Conservation (phyloP, 2,113 vertebrate genomes). For the Pangasianodon gigas region DNA sequence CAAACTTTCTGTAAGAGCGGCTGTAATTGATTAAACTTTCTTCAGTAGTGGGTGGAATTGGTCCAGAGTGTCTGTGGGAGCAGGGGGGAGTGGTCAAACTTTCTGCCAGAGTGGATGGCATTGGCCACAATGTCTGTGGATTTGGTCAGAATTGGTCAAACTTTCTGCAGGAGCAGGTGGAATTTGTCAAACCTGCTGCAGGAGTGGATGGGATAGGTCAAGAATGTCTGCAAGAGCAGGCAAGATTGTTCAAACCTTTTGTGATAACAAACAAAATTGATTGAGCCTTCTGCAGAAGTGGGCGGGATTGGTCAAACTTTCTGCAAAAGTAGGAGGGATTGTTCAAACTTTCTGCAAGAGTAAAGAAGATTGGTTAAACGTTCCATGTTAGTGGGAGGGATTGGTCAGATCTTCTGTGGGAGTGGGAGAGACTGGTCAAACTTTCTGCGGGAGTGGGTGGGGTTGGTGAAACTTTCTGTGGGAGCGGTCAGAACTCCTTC, state of each 20-base stretch:
- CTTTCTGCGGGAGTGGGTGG: not conserved
- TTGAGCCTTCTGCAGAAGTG: no score
- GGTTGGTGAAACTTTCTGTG: not conserved
- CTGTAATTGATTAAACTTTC: not conserved
- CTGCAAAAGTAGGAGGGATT: not conserved
- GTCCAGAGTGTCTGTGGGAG: not conserved
- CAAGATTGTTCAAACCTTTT: not conserved
- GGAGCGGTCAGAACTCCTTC: not conserved
- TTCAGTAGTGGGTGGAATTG: not conserved
- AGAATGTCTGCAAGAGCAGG: no score
- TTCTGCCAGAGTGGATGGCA: no score
- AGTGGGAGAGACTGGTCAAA: not conserved
- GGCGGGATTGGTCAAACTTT: not conserved
- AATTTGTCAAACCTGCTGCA: not conserved
- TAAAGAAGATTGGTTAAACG: not conserved
- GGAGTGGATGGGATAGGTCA: no score
- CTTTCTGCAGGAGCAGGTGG: not conserved
- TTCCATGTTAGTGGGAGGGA: not conserved
- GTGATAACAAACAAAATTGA: not conserved
- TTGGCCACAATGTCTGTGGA: not conserved
- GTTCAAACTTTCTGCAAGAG: not conserved
- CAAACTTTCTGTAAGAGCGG: not conserved
- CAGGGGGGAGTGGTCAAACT: not conserved
- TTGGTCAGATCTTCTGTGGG: not conserved
- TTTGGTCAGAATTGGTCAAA: not conserved